Evolutionary conservation across 2,797 vertebrate species (phyloP), one percentile per base, ranked within the genome.

Genomic region (Pipistrellus pygmaeus): DNA sequence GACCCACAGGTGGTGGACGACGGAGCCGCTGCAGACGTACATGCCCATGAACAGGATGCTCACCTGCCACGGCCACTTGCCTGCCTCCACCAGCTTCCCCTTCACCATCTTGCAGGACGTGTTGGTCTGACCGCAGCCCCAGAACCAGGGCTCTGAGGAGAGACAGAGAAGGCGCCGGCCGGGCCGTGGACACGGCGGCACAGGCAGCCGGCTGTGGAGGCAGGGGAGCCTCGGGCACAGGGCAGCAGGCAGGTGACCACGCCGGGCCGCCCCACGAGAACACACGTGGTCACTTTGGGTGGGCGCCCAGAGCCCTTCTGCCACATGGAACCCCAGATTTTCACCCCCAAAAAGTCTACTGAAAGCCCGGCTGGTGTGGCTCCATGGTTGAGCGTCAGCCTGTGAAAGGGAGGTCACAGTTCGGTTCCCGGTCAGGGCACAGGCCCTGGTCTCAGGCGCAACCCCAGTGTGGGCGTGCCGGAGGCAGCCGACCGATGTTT

Each of bases 61-160:
- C 91, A 48, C 98, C 96, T 98, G 98, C 99, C 98, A 99, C 0
- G 98, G 99, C 99, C 98, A 98, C 91, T 72, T 97, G 66, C 98
- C 98, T 0, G 0, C 6, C 10, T 91, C 64, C 13, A 88, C 88
- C 30, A 94, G n/a, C n/a, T 89, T 90, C 3, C 97, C 98, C 0
- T 96, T 96, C 20, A 97, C 95, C 66, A 97, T 57, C 62, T 71
- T 95, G 35, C 97, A 96, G 86, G 94, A 53, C 11, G 85, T 6
- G 13, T 82, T 95, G 85, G 96, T 94, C 51, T 90, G 94, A 62
- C 95, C 95, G 0, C 96, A 97, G 51, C n/a, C 46, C 48, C 0
- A 27, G 62, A 87, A 55, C 91, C 73, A 91, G 32, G 84, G 35
- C 11, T 68, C 96, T 97, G 82, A 57, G 76, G 68, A 87, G n/a